Base-by-base conservation (phyloP, 2,113 vertebrate species). In the Pseudois nayaur region DNA sequence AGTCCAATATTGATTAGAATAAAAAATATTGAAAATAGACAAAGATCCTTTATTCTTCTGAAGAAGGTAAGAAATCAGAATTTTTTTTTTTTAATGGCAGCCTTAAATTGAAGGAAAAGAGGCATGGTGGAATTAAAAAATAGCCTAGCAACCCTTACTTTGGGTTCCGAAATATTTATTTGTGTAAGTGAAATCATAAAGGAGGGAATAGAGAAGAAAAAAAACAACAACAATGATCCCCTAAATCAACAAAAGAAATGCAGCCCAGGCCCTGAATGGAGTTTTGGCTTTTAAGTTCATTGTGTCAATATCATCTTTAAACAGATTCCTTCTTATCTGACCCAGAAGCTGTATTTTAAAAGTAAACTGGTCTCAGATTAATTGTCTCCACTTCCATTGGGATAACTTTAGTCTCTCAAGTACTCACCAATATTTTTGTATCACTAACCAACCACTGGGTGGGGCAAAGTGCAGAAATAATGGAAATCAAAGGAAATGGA, bases 1-100 rank as follows among this genome's bases (percentile, higher is more conserved):
- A 96, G 33, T 85, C 43, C 91, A 92, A 60, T 52, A 90, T 74
- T 57, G 85, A 96, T 97, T 95, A 94, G 85, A 91, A 96, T 87
- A 81, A 94, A 94, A 88, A 84, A 76, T 74, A 55, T 13, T 81
- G 83, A 90, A 96, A 92, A 59, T 3, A 81, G 50, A 82, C 83
- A 54, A 79, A 86, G 29, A 55, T 43, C 3, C 33, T 94, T 97
- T 86, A 94, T 92, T 97, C 54, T 67, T 96, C 33, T 62, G 87
- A 82, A 31, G 62, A 90, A 52, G 33, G 19, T 67, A 87, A 97
- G 36, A 74, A 64, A 64, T 14, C 23, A 95, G 27, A 81, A n/a
- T 81, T 55, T 91, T 50, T 36, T 67, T 67, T 50, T 67, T 67
- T 67, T 36, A 43, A 76, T 29, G 3, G n/a, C n/a, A 31, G 40